Conservation (phyloP, 2,888 invertebrate genomes). For the Nemotelus nigrinus region DNA sequence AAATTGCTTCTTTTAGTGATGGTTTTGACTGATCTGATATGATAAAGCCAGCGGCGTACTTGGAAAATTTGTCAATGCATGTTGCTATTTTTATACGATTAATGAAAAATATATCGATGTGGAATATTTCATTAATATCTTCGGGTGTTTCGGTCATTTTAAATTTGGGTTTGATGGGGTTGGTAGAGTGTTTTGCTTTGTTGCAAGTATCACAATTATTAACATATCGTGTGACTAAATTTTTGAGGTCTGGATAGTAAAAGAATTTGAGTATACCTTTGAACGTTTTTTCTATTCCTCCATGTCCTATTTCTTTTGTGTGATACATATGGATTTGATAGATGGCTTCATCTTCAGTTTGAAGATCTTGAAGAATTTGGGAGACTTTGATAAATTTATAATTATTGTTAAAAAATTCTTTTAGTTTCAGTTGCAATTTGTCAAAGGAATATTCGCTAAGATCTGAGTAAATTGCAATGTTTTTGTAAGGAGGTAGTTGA, state of each 20-base stretch:
- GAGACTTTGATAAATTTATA: constrained; percentile 8
- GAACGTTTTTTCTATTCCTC: constrained; percentile 10
- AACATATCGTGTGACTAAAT: constrained; percentile 16
- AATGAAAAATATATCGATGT: neutral
- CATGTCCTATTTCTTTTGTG: constrained; percentile 17
- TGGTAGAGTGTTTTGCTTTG: constrained; percentile 9
- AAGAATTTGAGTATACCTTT: constrained; percentile 9
- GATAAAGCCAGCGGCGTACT: neutral
- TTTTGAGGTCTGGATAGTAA: constrained; percentile 3
- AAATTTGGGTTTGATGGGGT: constrained; percentile 19
- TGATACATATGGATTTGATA: constrained; percentile 16
- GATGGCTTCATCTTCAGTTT: constrained; percentile 16
- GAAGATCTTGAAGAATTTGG: neutral
- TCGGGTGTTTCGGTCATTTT: constrained; percentile 7
- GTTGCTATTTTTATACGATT: neutral
- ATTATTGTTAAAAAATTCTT: neutral
- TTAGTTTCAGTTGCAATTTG: neutral
- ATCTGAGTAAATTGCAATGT: no score
- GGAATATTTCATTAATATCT: no score
- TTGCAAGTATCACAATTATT: constrained; percentile 21
- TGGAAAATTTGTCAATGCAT: no score
- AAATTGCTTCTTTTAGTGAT: no score
- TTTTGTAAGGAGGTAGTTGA: constrained; percentile 1
- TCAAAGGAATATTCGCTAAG: neutral
- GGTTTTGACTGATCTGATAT: constrained; percentile 2